These are phyloP conservation scores for Calliopsis andreniformis DNA, from an alignment of 1,140 invertebrate genomes.

Conservation along the genomic window DNA sequence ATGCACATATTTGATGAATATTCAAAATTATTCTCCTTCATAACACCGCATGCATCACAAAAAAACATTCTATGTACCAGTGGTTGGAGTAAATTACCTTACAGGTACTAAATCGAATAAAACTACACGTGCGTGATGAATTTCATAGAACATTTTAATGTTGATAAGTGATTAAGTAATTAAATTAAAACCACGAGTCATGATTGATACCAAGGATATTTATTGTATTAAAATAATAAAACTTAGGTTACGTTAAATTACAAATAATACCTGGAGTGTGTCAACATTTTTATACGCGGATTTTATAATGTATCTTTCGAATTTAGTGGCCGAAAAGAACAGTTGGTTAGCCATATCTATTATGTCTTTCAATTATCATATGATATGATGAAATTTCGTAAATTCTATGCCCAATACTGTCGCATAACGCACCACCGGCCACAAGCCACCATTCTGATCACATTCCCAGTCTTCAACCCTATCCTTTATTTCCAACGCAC, in stretches of 20 bases:
- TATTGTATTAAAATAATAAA: conserved; percentile 56
- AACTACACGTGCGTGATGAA: neutral
- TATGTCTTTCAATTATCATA: conserved; percentile 14
- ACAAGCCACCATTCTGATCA: conserved; percentile 35
- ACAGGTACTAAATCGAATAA: neutral
- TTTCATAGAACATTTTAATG: neutral
- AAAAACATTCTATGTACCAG: no score
- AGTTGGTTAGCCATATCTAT: conserved; percentile 75
- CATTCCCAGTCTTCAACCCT: conserved; percentile 2
- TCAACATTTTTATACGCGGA: conserved; percentile 71
- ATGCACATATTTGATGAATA: no score
- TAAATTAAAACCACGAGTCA: neutral
- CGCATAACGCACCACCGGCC: conserved; percentile 47
- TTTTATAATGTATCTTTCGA: conserved; percentile 74
- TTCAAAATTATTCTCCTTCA: no score
- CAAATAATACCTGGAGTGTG: conserved; percentile 71
- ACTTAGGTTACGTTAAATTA: conserved; percentile 71
- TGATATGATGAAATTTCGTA: conserved; percentile 46
- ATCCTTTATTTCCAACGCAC: conserved; percentile 2
- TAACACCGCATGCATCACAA: no score
- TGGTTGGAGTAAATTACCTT: neutral
- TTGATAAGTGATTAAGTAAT: neutral
- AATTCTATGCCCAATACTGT: neutral
- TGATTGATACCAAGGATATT: neutral
- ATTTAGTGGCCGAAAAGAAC: conserved; percentile 72